Conservation (phyloP, 2,113 vertebrate species). For the Sterna hirundo region DNA sequence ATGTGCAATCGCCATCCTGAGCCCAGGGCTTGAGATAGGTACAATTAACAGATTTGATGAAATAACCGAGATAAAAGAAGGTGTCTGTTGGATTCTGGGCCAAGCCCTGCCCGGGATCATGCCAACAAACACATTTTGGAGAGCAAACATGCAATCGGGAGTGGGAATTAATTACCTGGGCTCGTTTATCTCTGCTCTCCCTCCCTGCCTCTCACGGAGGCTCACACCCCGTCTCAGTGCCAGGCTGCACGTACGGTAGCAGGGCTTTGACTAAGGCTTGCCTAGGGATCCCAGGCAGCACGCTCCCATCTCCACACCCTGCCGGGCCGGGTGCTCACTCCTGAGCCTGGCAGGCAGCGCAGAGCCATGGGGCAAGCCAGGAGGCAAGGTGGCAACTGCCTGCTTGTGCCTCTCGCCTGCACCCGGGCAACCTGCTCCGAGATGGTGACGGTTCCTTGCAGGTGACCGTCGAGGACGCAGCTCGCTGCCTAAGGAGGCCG, state of each 20-base stretch:
- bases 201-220: neutral
- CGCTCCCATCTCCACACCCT: neutral
- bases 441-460: neutral
- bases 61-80: neutral
- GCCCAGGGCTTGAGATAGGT: neutral
- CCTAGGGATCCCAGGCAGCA: neutral
- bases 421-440: rapidly evolving
- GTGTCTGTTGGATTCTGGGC: neutral
- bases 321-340: neutral
- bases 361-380: neutral
- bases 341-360: neutral
- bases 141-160: neutral
- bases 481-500: rapidly evolving
- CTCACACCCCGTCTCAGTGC: neutral
- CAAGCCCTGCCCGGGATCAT: neutral
- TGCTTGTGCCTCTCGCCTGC: neutral
- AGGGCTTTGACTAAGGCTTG: neutral
- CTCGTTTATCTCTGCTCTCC: neutral
- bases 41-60: slow-evolving; percentile 5
- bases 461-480: rapidly evolving
- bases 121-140: slow-evolving; percentile 1
- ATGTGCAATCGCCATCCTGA: neutral
- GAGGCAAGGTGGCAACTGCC: neutral
- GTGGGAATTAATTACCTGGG: neutral
- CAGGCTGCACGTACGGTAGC: slow-evolving; percentile 1